Percentiles rank a stretch among this genome's conserved stretches.
These are phyloP conservation scores for Teleiodes luculella DNA, from an alignment of 2,888 invertebrate species.

Conservation along the genomic window DNA sequence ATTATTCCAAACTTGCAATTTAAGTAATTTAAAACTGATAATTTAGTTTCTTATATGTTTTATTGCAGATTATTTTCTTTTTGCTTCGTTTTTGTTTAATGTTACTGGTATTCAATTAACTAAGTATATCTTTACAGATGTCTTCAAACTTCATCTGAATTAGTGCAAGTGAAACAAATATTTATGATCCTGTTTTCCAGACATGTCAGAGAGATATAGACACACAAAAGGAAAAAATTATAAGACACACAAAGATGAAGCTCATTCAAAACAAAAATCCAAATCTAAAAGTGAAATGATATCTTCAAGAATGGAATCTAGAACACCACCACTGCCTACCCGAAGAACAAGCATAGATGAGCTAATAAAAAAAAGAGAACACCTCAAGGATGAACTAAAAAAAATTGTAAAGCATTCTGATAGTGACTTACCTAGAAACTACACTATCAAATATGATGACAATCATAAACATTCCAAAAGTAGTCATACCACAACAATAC, in stretches of 20 bases:
- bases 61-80: background rate
- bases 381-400: conserved; percentile 54
- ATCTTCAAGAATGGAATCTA: conserved; percentile 41
- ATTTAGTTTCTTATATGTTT: conserved; percentile 17
- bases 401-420: conserved; percentile 41
- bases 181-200: conserved; percentile 21
- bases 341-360: conserved; percentile 52
- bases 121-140: conserved; percentile 53
- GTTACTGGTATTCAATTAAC: conserved; percentile 14
- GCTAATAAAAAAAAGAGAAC: conserved; percentile 55
- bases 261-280: conserved; percentile 36
- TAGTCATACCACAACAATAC: conserved; percentile 16
- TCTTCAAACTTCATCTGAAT: conserved; percentile 18
- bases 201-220: conserved; percentile 49
- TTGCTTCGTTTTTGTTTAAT: background rate
- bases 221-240: conserved; percentile 40
- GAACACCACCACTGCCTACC: conserved; percentile 61
- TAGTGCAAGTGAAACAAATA: conserved; percentile 2
- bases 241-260: conserved; percentile 40
- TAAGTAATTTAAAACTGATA: conserved; percentile 10
- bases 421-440: conserved; percentile 27
- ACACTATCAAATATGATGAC: conserved; percentile 23
- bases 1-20: too few species aligned
- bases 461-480: conserved; percentile 37
- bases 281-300: conserved; percentile 16